Evolutionary conservation across 2,888 invertebrate genomes (phyloP), one percentile per base, ranked within the genome.

Genomic region (Hybos culiciformis): DNA sequence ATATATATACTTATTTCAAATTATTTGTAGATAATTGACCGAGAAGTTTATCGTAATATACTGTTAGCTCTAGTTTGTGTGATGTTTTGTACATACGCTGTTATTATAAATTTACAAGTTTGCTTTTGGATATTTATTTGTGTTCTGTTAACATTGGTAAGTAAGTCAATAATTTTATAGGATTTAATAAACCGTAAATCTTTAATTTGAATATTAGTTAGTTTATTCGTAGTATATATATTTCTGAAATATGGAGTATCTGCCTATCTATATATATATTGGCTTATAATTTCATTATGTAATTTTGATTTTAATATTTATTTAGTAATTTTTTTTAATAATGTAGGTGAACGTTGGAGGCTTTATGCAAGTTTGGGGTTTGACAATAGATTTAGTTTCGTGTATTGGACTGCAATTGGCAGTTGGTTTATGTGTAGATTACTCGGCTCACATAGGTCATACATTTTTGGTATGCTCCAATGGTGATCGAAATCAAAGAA

Each of bases 401-500:
- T 83, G 85, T 56, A 83, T 87, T 43, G 83, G 81, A 21, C 67
- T 87, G 11, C 83, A 86, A 55, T 68, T 87, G 24, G 83, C 83
- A 4, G 80, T 85, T 47, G 87, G 87, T 39, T 68, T 88, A 40
- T 84, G 85, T 55, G 83, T 87, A 1, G 87, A 88, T 63, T 87
- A 85, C 54, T 83, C 86, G 1, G 81, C 83, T 3, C 84, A 84
- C 56, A 78, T 84, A 6, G 83, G 83, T 1, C 85, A 86, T 57
- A 80, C 82, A 4, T 87, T 86, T 61, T 70, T 87, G 53, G 79
- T 80, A 3, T 64, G 72, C 15, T 63, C 68, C 15, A 66, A 71
- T 33, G 73, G 74, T 1, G 59, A 68, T 23, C 68, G 68, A 34
- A 66, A 71, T n/a, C 70, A 74, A 14, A 68, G 83, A 48, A 71